Conservation (phyloP, 2,113 vertebrate species). For the Ibidorhyncha struthersii region DNA sequence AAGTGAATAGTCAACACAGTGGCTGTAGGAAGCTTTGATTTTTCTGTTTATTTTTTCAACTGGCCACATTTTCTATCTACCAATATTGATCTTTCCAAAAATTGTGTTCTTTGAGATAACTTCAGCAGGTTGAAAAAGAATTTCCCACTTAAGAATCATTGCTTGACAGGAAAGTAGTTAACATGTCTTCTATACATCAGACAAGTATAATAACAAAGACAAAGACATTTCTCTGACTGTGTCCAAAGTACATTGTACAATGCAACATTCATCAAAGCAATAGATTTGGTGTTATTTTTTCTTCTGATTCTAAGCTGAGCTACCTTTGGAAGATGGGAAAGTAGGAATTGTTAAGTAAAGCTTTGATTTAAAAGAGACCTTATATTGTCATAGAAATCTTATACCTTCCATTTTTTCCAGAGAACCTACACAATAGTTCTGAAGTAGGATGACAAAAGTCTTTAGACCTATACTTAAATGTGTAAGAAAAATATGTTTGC, state of each 20-base stretch:
- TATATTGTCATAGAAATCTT: background rate
- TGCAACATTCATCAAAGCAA: background rate
- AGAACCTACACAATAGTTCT: background rate
- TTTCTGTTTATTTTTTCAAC: background rate
- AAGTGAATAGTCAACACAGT: background rate
- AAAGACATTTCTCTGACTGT: background rate
- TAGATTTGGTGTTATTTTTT: background rate
- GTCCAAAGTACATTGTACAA: background rate
- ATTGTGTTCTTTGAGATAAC: background rate
- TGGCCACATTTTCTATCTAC: background rate
- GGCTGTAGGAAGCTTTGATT: background rate
- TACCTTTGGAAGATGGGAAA: background rate
- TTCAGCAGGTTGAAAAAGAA: background rate
- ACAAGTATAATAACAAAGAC: background rate
- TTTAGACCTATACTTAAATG: background rate
- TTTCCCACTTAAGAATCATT: background rate
- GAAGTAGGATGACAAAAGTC: background rate
- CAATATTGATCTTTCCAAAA: background rate
- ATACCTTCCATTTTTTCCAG: background rate
- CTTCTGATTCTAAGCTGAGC: background rate
- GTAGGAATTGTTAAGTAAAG: background rate
- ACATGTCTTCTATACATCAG: background rate
- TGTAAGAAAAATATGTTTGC: background rate
- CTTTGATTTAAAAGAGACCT: background rate
- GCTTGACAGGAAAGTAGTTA: background rate